Base-by-base conservation (phyloP, 2,888 invertebrate species). In the Aphidoletes aphidimyza region DNA sequence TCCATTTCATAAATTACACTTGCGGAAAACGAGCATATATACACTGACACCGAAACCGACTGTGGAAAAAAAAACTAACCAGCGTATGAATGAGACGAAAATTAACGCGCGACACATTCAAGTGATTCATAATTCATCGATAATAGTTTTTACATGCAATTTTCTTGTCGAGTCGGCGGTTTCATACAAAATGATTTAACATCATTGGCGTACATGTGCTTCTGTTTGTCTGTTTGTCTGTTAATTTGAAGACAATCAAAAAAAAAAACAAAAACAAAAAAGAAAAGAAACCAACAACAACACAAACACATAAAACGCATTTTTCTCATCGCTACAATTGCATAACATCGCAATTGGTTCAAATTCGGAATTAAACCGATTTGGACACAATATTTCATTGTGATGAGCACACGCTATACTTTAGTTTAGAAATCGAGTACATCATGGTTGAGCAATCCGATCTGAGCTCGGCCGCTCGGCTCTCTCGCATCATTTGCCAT, bases 1-100 rank as follows among this genome's bases (percentile, higher is more conserved):
- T 69, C 69, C 69, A 26, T 69, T 69, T 69, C 17, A 69, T 69
- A 69, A 69, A 69, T 69, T 69, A 30, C 34, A 30, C 8, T 69
- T 69, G 69, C 69, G 69, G 69, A 69, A 69, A 30, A n/a, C n/a
- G n/a, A n/a, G n/a, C n/a, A n/a, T n/a, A n/a, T n/a, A n/a, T n/a
- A n/a, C n/a, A n/a, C n/a, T n/a, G n/a, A n/a, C n/a, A n/a, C n/a
- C n/a, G n/a, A n/a, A n/a, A n/a, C n/a, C n/a, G n/a, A n/a, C n/a
- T n/a, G 11, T 39, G 39, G 39, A 39, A 39, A 39, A 39, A 5
- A 39, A 8, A 39, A 39, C 5, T 39, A 39, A 39, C 5, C 11
- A 39, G 11, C 5, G 11, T 39, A 8, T 11, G 11, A 11, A 8
- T 39, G 39, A 39, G 11, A 39, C 39, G 11, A 42, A 9, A 47